Evolutionary conservation across 2,113 vertebrate genomes (phyloP).

Genomic region (Mirza zaza): DNA sequence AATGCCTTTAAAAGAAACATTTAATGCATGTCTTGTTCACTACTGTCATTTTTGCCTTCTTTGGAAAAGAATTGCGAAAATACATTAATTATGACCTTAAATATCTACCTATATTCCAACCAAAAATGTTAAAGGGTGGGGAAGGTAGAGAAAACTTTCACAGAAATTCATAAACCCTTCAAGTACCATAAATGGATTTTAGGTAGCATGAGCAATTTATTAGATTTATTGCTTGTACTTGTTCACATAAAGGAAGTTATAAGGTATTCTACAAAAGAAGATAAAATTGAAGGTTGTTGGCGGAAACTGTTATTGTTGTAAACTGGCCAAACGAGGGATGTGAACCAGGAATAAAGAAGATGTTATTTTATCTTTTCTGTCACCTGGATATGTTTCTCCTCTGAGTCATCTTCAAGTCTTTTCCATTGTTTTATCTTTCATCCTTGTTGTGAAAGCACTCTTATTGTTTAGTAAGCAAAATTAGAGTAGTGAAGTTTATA

Average conservation of each 20-base stretch:
- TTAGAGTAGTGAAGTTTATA: conserved; percentile 82
- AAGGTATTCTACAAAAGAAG: conserved; percentile 64
- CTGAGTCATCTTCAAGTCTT: conserved; percentile 71
- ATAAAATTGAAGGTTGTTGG: conserved; percentile 74
- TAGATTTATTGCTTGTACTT: conserved; percentile 75
- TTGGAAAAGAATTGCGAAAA: conserved; percentile 15
- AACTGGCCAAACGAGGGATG: conserved; percentile 65
- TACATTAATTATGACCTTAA: neutral
- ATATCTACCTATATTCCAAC: neutral
- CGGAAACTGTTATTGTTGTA: conserved; percentile 65
- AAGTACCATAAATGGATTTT: conserved; percentile 39
- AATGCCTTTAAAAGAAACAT: neutral
- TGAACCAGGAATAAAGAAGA: conserved; percentile 68
- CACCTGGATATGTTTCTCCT: conserved; percentile 72
- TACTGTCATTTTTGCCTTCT: neutral
- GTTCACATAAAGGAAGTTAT: conserved; percentile 56
- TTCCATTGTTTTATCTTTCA: conserved; percentile 80
- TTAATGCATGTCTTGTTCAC: neutral
- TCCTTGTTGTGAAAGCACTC: conserved; percentile 74
- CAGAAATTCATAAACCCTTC: conserved; percentile 63
- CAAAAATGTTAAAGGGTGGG: neutral
- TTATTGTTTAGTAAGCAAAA: conserved; percentile 86
- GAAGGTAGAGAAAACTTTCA: neutral
- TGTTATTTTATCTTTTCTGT: conserved; percentile 82
- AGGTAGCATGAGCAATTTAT: conserved; percentile 70